Evolutionary conservation across 2,113 vertebrate species (phyloP), one percentile per base, ranked within the genome.

Genomic region (Dunckerocampus dactyliophorus): DNA sequence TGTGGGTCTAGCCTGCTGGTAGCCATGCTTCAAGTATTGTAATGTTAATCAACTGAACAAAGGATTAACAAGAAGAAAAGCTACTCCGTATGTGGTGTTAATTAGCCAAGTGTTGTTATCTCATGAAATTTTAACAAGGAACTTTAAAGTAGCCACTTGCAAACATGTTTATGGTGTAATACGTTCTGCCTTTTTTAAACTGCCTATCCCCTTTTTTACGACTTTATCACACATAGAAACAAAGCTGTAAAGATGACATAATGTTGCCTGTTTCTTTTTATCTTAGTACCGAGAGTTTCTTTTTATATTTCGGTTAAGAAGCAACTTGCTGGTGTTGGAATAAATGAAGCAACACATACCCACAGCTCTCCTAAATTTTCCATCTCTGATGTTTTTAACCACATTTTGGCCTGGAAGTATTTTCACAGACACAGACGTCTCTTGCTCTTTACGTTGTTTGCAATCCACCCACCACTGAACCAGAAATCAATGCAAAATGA

Each of bases 161-260:
- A 39, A 58, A 67, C 64, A 19, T 55, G 55, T 66, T 62, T 43
- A 51, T 67, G 63, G 37, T 57, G 43, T 61, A 42, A 54, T 48
- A 52, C 50, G 51, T 12, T 51, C 56, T 59, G 67, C 45, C 15
- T 63, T 45, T 56, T 28, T 22, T 21, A 47, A 8, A 20, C 39
- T 28, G 13, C 52, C 52, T 10, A 55, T 15, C 10, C 9, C 52
- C 12, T 56, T 42, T 57, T 67, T 60, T 31, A 39, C 59, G 45
- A 45, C 16, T 66, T 19, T 31, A 56, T 21, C 16, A 72, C 58
- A 61, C 37, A 10, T 16, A 60, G 47, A 59, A 50, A 17, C 52
- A n/a, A 45, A n/a, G 19, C 34, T 17, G 7, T 45, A 20, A 62
- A 65, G 15, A 3, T 5, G 15, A 22, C 14, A 8, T 1, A 14